A percentile compares a stretch with the other conserved stretches of the same genome.
Evolutionary conservation across 2,113 vertebrate genomes (phyloP).

Genomic region (Mesitornis unicolor): DNA sequence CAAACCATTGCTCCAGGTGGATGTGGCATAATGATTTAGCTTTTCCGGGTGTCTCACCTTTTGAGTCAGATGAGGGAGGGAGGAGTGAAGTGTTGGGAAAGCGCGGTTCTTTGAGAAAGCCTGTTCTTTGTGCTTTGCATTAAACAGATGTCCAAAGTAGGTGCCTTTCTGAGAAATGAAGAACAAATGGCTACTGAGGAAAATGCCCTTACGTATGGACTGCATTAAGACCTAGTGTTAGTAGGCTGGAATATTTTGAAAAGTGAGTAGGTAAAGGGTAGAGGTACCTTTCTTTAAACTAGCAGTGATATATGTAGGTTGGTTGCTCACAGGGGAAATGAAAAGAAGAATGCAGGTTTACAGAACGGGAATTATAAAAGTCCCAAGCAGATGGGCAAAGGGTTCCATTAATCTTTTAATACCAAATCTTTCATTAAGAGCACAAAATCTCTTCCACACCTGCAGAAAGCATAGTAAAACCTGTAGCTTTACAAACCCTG

Average conservation of each 20-base stretch:
- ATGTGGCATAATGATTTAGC: background rate
- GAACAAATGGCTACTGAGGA: background rate
- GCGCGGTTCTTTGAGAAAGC: no score
- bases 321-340: background rate
- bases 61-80: background rate
- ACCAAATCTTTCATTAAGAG: constrained; percentile 8
- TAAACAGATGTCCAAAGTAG: background rate
- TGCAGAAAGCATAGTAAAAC: constrained; percentile 3
- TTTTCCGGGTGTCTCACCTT: background rate
- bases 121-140: background rate
- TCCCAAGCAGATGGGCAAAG: background rate
- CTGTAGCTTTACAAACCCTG: background rate
- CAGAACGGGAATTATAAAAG: background rate
- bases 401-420: constrained; percentile 30
- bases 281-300: background rate
- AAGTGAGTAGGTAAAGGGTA: background rate
- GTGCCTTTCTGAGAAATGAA: background rate
- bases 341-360: background rate
- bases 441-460: constrained; percentile 22
- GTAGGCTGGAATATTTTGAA: background rate
- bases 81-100: background rate
- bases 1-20: background rate
- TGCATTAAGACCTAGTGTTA: background rate
- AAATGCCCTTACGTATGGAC: background rate
- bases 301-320: background rate